Percentiles rank a stretch among this genome's conserved stretches.
These are phyloP conservation scores for Meiosimyza platycephala DNA, from an alignment of 2,888 invertebrate genomes.

Conservation along the genomic window DNA sequence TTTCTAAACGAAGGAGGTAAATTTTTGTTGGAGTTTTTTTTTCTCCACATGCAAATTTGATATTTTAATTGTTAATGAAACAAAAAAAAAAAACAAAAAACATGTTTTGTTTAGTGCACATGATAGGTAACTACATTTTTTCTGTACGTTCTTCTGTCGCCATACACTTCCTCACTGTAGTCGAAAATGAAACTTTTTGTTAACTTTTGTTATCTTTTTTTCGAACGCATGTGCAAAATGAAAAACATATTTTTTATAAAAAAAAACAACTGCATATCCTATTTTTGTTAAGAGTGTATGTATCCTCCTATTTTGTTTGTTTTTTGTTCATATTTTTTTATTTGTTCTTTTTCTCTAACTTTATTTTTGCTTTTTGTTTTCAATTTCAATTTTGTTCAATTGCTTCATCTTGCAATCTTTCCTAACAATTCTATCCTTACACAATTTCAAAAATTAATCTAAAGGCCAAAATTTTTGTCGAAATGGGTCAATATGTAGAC, in stretches of 20 bases:
- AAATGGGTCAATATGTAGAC: slow-evolving; percentile 68
- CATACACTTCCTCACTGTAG: slow-evolving; percentile 29
- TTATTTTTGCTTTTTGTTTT: slow-evolving; percentile 45
- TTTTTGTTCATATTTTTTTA: slow-evolving; percentile 9
- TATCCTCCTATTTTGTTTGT: slow-evolving; percentile 15
- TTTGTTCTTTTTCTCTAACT: slow-evolving; percentile 62
- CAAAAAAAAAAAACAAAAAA: not conserved
- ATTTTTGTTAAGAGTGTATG: slow-evolving; percentile 7
- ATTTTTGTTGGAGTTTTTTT: slow-evolving; percentile 18
- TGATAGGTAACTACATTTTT: slow-evolving; percentile 12
- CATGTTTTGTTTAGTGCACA: slow-evolving; percentile 15
- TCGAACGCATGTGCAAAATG: not conserved
- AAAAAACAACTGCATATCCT: not conserved
- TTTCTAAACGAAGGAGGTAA: not conserved
- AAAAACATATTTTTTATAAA: not conserved
- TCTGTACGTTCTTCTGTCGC: slow-evolving; percentile 23
- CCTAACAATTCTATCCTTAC: slow-evolving; percentile 36
- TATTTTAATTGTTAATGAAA: not conserved
- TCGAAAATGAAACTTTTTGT: slow-evolving; percentile 1
- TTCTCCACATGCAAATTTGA: not conserved
- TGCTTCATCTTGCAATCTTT: slow-evolving; percentile 45
- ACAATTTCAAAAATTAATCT: slow-evolving; percentile 37
- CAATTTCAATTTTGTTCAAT: slow-evolving; percentile 40
- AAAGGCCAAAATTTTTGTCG: slow-evolving; percentile 65
- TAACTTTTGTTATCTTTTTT: not conserved